Evolutionary conservation across 1,140 invertebrate genomes (phyloP), one percentile per base, ranked within the genome.

Genomic region (Ectropis grisescens): DNA sequence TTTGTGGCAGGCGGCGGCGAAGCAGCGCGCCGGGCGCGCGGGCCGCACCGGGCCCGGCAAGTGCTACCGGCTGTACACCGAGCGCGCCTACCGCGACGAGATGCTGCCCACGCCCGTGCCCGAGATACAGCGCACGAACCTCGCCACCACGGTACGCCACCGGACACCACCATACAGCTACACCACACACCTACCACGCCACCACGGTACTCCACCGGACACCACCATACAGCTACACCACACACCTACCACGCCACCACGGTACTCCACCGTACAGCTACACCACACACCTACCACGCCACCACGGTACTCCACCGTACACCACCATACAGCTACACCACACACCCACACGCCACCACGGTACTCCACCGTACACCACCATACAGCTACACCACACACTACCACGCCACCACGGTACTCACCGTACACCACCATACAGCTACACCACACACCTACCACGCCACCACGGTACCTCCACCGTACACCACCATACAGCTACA

Each of bases 71-170:
- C 85, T 99, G 1, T 99, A 99, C 65, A 99, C 98, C 0, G 98
- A 99, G 82, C 84, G 97, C 34, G 98, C 98, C 0, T 99, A 98
- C 78, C 83, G 96, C 29, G 97, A 99, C 76, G 98, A 99, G 84
- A 99, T 99, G 97, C 76, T 99, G 44, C 93, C 97, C 0, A 98
- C 96, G 0, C 96, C 96, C 3, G 96, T 99, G n/a, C 98, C 98
- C 0, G 98, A 99, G 84, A 99, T 99, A 58, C 97, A 99, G 72
- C 86, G 98, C 16, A 99, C 98, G 0, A 99, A 99, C 86, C 83
- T 99, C 34, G 97, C 98, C 2, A 94, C 93, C 1, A 99, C 97
- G 0, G 95, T 82, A 29, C 33, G 57, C 50, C 2, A 16, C 11
- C 16, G 13, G 7, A 41, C 13, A 19, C 13, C 11, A 2, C 9